Conservation (phyloP, 2,113 vertebrate species). For the Aegithalos caudatus region DNA sequence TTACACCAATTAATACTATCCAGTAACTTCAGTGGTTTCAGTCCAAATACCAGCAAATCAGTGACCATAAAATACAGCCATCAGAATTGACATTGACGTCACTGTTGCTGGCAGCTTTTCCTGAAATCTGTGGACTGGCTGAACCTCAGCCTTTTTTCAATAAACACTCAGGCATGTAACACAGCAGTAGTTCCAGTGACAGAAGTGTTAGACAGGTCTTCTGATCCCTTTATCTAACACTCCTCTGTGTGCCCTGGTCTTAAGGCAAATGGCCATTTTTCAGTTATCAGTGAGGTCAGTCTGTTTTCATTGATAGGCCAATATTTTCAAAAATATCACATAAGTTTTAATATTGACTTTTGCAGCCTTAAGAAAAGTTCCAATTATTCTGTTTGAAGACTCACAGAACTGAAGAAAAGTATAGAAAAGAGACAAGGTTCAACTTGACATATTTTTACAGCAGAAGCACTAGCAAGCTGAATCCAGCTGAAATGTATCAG, state of each 20-base stretch:
- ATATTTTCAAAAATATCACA: not conserved
- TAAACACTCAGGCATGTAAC: not conserved
- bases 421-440: not conserved
- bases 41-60: constrained; percentile 3
- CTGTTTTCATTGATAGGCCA: not conserved
- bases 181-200: not conserved
- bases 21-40: not conserved
- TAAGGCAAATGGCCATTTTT: not conserved
- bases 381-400: constrained; percentile 24
- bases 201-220: not conserved
- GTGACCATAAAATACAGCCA: not conserved
- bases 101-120: not conserved
- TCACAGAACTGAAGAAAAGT: not conserved
- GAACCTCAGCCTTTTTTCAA: not conserved
- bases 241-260: not conserved
- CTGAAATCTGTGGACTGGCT: not conserved
- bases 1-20: not conserved
- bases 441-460: not conserved
- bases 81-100: not conserved
- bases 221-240: not conserved
- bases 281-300: not conserved
- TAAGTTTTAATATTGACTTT: not conserved
- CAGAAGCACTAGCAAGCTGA: not conserved
- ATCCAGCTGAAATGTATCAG: not conserved
- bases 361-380: not conserved